Conservation (phyloP, 2,113 vertebrate genomes). For the Fregata magnificens region DNA sequence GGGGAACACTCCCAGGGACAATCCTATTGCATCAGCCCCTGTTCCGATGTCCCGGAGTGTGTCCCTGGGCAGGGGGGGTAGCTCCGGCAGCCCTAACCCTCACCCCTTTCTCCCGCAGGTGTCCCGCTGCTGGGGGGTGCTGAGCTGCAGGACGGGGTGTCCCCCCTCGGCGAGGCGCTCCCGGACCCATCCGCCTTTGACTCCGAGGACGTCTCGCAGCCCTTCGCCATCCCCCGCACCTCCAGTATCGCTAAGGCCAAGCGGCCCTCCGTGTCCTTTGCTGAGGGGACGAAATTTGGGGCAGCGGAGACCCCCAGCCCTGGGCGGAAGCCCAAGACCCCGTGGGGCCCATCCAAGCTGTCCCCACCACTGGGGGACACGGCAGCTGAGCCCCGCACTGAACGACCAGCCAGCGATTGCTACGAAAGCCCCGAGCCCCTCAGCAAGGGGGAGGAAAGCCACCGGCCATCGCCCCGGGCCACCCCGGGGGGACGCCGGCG, state of each 20-base stretch:
- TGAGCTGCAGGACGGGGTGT: constrained; percentile 75
- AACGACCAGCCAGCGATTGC: neutral
- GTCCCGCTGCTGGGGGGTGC: constrained; percentile 63
- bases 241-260: constrained; percentile 95
- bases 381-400: neutral
- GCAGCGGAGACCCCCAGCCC: constrained; percentile 75
- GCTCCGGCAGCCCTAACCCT: neutral
- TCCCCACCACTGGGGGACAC: constrained; percentile 23
- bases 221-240: constrained; percentile 91
- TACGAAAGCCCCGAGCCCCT: constrained; percentile 37
- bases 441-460: constrained; percentile 12
- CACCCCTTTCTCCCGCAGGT: neutral
- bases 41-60: rapidly evolving
- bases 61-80: neutral
- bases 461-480: constrained; percentile 26
- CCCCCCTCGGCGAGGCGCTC: constrained; percentile 71
- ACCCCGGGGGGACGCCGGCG: constrained; percentile 45
- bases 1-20: neutral
- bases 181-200: constrained; percentile 76
- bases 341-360: constrained; percentile 75
- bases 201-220: constrained; percentile 81
- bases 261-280: constrained; percentile 93
- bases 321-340: constrained; percentile 77
- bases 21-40: neutral
- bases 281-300: constrained; percentile 92